Evolutionary conservation across 1,140 invertebrate species (phyloP).

Genomic region (Nebria ingens): DNA sequence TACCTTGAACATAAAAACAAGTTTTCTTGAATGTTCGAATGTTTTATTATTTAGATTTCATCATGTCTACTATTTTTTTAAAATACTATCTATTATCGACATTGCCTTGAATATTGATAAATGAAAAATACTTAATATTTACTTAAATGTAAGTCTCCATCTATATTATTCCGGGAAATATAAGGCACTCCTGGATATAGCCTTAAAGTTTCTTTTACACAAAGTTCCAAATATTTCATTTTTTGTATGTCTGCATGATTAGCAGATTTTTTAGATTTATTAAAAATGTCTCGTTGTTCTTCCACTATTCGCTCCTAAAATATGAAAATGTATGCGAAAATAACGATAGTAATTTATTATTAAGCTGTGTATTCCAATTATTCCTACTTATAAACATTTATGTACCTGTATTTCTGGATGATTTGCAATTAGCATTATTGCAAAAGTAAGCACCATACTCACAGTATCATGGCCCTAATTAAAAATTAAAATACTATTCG

Average conservation of each 20-base stretch:
- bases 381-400: too few species aligned
- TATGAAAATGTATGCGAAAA: neutral
- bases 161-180: slow-evolving; percentile 42
- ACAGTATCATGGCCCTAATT: neutral
- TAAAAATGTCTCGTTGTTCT: slow-evolving; percentile 28
- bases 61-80: neutral
- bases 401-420: neutral
- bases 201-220: slow-evolving; percentile 47
- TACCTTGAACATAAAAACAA: neutral
- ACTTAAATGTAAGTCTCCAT: slow-evolving; percentile 35
- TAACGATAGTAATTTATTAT: neutral
- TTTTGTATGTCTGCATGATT: slow-evolving; percentile 42
- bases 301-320: too few species aligned
- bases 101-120: too few species aligned
- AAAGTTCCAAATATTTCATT: slow-evolving; percentile 51
- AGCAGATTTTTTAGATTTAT: neutral
- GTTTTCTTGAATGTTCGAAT: too few species aligned
- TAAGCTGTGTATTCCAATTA: neutral
- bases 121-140: too few species aligned
- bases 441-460: neutral
- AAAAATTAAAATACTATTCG: neutral
- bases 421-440: neutral
- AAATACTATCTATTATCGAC: neutral
- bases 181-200: slow-evolving; percentile 56
- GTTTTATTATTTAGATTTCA: too few species aligned